Percentiles rank a stretch among this genome's conserved stretches.
Evolutionary conservation across 2,113 vertebrate genomes (phyloP).

Genomic region (Forbesichthys agassizii): DNA sequence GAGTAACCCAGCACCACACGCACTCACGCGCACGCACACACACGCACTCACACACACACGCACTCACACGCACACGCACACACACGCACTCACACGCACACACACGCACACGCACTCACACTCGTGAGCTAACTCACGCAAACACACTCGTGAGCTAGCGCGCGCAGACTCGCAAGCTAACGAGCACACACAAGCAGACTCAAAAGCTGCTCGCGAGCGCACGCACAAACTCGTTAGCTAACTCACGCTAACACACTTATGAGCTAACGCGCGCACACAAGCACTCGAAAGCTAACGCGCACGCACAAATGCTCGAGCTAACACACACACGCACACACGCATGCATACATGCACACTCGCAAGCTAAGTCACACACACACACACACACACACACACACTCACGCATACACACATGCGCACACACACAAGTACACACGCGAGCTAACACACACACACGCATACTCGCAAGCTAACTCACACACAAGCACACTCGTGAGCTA

Average conservation of each 20-base stretch:
- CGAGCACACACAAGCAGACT: slow-evolving; percentile 1
- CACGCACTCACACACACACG: too few relatives aligned
- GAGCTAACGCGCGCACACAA: not conserved
- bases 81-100: too few relatives aligned
- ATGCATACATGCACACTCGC: not conserved
- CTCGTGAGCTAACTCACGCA: not conserved
- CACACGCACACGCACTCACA: too few relatives aligned
- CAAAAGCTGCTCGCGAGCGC: not conserved
- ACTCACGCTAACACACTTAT: too few relatives aligned
- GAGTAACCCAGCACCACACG: slow-evolving; percentile 52
- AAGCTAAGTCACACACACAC: not conserved
- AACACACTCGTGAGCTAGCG: not conserved
- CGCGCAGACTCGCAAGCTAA: not conserved
- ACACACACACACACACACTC: not conserved
- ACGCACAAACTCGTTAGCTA: not conserved
- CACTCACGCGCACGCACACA: not conserved
- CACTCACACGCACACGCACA: too few relatives aligned
- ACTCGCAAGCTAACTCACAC: not conserved
- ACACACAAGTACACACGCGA: not conserved
- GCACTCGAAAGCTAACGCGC: not conserved
- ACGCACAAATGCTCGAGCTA: too few relatives aligned
- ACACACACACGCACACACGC: not conserved
- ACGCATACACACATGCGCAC: not conserved
- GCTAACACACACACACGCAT: not conserved
- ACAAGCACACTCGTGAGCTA: not conserved